Evolutionary conservation across 2,888 invertebrate species (phyloP), one percentile per base, ranked within the genome.

Genomic region (Drosophila prostipennis): DNA sequence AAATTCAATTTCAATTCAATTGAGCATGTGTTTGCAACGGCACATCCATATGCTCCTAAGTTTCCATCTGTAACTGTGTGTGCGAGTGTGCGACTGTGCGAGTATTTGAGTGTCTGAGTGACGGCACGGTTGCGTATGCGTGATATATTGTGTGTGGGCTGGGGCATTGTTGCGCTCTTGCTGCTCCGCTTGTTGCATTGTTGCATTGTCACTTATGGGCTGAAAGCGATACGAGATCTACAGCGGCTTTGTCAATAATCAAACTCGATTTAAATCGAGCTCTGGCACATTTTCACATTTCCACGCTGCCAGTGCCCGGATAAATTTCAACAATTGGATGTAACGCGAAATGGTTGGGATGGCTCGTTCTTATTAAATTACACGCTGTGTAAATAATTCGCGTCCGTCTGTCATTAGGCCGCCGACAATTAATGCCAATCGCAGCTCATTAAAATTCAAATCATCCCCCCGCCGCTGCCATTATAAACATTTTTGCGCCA

Each of bases 1-100:
- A 84, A 85, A 85, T 85, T 85, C 84, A 84, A 85, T 85, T 85
- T 84, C 86, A 80, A 85, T 85, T 86, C 84, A 86, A 85, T 86
- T 85, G 86, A 81, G 86, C 84, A 84, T 84, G 80, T 86, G 86
- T 84, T 86, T 79, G 86, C 82, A 79, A 72, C 78, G 72, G 75
- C 73, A 49, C 68, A 71, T 74, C 49, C 85, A 78, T 79, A 81
- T 85, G 83, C 63, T 78, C 23, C 56, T 72, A 49, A 53, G 49
- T 51, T 43, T 65, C 54, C 39, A 49, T 52, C 54, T 40, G 36
- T 19, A 37, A 34, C 64, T 29, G 16, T 19, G 37, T 49, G 39
- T 32, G 11, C 32, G 13, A 40, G 45, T 13, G 45, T 19, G 40
- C 32, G 13, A 40, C 45, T 13, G 45, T 19, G 40, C 36, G 16